phyloP scores from a whole-genome alignment of 1,140 invertebrate genomes.

The Anastrepha obliqua region DNA sequence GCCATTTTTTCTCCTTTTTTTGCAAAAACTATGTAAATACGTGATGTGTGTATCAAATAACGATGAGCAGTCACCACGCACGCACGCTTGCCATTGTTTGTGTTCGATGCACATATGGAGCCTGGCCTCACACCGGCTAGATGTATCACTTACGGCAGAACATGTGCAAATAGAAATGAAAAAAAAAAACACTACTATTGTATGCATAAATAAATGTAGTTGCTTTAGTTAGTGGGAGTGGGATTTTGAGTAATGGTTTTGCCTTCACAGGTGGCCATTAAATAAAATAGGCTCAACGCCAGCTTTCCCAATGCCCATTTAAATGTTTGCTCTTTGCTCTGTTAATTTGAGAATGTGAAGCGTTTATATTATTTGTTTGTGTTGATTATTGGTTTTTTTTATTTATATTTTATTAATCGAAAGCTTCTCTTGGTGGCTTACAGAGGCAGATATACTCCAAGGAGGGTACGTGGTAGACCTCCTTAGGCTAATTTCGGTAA shows the following conservation, averaged over 20 bases:
- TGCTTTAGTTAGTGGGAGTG: too few relatives aligned
- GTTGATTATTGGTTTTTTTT: too few relatives aligned
- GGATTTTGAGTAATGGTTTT: neutral
- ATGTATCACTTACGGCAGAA: too few relatives aligned
- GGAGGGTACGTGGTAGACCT: too few relatives aligned
- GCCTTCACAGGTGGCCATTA: neutral
- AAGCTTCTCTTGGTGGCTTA: neutral
- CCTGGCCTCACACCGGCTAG: neutral
- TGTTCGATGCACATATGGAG: neutral
- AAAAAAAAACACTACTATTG: neutral
- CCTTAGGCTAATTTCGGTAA: too few relatives aligned
- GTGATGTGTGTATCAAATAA: neutral
- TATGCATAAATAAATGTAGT: neutral
- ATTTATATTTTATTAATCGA: neutral
- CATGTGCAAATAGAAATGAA: neutral
- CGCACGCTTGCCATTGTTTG: neutral
- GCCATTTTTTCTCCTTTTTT: neutral
- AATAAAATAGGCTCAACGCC: neutral
- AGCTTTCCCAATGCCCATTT: neutral
- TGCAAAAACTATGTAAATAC: conserved; percentile 22
- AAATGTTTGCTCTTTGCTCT: neutral
- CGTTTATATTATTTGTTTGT: too few relatives aligned
- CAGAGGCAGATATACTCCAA: too few relatives aligned
- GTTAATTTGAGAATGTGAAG: too few relatives aligned
- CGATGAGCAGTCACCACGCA: neutral